Evolutionary conservation across 30 jellyfish, hydroid and myxozoan genomes (phyloP), one percentile per base, ranked within the genome.

Genomic region (Turritopsis dohrnii): DNA sequence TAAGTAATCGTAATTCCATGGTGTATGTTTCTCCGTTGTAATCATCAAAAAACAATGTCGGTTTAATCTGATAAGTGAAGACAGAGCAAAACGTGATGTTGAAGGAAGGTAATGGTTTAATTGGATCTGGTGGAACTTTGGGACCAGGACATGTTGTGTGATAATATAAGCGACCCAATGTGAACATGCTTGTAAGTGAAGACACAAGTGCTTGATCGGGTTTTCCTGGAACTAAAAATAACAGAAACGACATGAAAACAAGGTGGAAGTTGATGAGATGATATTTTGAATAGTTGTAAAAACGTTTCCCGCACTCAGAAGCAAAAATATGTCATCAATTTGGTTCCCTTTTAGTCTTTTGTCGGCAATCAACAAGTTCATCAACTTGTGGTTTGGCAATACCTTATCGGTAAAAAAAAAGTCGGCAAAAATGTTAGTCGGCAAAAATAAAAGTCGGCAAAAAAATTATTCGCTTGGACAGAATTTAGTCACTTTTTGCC

Each of bases 1-100:
- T 96, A 5, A 88, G 90, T 17, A 94, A 81, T 18, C 71, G 29
- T 26, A 94, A 53, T 22, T 84, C 71, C 84, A 94, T 30, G 81
- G 81, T 54, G n/a, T 66, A 71, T 72, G 88, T 79, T 52, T 87
- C 96, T 19, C 96, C 99, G 41, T 83, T 94, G 24, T 66, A 53
- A 71, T 86, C 76, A 73, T 94, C 99, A 52, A 75, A 80, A 80
- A 94, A 94, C 16, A 94, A 65, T 21, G 89, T 52, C n/a, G 53
- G 30, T 52, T 96, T 91, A 28, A 94, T 71, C 66, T 77, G 81
- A 75, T 81, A 89, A 25, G 60, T 81, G 60, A 79, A 84, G 1
- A 85, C 89, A 18, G 87, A 27, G 83, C 99, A 94, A 88, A 76
- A 84, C 52, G 96, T 69, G 1, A 94, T 81, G 79, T 80, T 86